Evolutionary conservation across 2,888 invertebrate species (phyloP), one percentile per base, ranked within the genome.

Genomic region (Agonopterix alstromeriana): DNA sequence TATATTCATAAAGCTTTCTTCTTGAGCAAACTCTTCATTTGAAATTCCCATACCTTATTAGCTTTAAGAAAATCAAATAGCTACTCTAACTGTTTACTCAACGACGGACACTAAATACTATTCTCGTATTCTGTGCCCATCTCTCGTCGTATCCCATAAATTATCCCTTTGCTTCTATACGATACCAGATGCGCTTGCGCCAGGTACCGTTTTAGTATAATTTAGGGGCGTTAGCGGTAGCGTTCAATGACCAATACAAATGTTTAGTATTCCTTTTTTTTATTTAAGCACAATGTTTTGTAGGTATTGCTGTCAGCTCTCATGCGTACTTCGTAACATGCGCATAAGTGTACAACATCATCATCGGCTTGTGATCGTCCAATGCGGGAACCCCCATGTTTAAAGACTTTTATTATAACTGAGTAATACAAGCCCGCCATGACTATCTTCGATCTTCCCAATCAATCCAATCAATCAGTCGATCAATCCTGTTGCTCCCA

Each of bases 101-200:
- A 54, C 48, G 53, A 54, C 53, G 49, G 48, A 48, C 48, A 47
- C 43, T 57, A 54, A 57, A 53, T 49, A 54, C 53, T 42, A 42
- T 44, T 41, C 36, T 36, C 36, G 35, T 41, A 47, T 45, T 70
- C 69, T 63, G 62, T 64, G 63, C 66, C 61, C 68, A 70, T 71
- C 67, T 64, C 55, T 63, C 55, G 60, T 56, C 58, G 56, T 64
- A 63, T 59, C 65, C 61, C 59, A 79, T 79, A 79, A 78, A 79
- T 81, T 75, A 73, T 69, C 62, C 61, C 60, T 59, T 59, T 67
- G 65, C 67, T 67, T 67, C 70, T 64, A 71, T 73, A 70, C 61
- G 58, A 65, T 62, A 64, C 62, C 57, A 58, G 48, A 52, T 67
- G 61, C 58, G 56, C 51, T 52, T 57, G 56, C 51, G 57, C 52